These are phyloP conservation scores for Harpagifer antarcticus DNA, from an alignment of 2,797 vertebrate species.

Conservation along the genomic window DNA sequence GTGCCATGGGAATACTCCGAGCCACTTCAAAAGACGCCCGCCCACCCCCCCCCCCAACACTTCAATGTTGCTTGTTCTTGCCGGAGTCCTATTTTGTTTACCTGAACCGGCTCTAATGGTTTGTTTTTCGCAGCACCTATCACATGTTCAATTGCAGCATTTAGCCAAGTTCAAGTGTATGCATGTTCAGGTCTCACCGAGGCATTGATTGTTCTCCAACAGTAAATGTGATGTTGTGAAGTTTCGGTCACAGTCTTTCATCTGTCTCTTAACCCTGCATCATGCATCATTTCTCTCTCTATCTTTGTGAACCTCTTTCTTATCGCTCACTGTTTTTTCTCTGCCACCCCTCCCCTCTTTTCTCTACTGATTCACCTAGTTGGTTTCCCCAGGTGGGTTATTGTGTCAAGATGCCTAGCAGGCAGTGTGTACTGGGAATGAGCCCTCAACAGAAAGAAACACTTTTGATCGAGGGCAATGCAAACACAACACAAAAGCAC, in stretches of 20 bases:
- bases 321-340: slow-evolving; percentile 10
- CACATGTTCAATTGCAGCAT: slow-evolving; percentile 68
- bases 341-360: not conserved
- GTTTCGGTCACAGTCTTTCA: slow-evolving; percentile 29
- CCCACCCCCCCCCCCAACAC: slow-evolving; percentile 54
- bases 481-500: slow-evolving; percentile 17
- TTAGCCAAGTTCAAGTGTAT: slow-evolving; percentile 76
- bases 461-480: slow-evolving; percentile 8
- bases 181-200: slow-evolving; percentile 46
- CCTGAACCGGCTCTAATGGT: slow-evolving; percentile 82
- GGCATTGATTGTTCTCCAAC: slow-evolving; percentile 59
- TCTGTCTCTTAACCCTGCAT: slow-evolving; percentile 18
- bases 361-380: slow-evolving; percentile 18
- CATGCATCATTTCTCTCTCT: slow-evolving; percentile 22
- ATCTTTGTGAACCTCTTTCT: slow-evolving; percentile 3
- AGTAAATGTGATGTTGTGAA: slow-evolving; percentile 29
- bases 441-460: slow-evolving; percentile 6
- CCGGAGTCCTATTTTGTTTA: slow-evolving; percentile 85
- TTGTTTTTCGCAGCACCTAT: slow-evolving; percentile 76
- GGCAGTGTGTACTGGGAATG: slow-evolving; percentile 2
- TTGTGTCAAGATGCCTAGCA: slow-evolving; percentile 6
- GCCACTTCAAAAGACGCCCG: slow-evolving; percentile 81
- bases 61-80: slow-evolving; percentile 77
- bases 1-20: slow-evolving; percentile 80
- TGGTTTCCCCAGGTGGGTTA: slow-evolving; percentile 25